Evolutionary conservation across 2,113 vertebrate genomes (phyloP).

Genomic region (Pseudopipra pipra): DNA sequence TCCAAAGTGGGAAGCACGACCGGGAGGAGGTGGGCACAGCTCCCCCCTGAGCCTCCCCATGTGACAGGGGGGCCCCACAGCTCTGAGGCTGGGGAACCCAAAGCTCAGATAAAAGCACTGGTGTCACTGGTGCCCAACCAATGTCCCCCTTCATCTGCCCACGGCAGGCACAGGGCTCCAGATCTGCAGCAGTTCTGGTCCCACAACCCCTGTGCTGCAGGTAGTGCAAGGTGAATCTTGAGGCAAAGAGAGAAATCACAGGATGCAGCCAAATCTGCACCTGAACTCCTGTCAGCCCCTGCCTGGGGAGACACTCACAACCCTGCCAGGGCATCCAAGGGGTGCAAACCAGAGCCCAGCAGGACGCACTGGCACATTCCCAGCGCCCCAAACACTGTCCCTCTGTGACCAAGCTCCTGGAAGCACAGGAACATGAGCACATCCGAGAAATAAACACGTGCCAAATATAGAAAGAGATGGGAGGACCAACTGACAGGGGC

Average conservation of each 20-base stretch:
- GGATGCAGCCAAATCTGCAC: not conserved
- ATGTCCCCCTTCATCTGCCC: not conserved
- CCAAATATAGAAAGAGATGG: not conserved
- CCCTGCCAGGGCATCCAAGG: not conserved
- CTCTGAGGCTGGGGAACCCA: not conserved
- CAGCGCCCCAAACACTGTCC: rapidly evolving
- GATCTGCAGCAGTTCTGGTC: rapidly evolving
- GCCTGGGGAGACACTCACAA: not conserved
- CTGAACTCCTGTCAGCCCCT: not conserved
- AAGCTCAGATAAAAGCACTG: not conserved
- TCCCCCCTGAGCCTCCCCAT: not conserved
- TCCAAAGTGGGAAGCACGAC: not conserved
- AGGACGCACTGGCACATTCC: not conserved
- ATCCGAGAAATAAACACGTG: not conserved
- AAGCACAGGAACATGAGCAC: rapidly evolving
- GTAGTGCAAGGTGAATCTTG: no score
- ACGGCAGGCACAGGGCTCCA: not conserved
- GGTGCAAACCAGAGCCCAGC: not conserved
- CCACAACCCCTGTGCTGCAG: rapidly evolving
- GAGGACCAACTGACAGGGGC: not conserved
- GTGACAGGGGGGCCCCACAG: not conserved
- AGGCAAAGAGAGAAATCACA: not conserved
- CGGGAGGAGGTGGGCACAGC: not conserved
- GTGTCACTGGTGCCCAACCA: not conserved
- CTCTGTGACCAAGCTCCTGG: not conserved